Evolutionary conservation across 1,140 invertebrate genomes (phyloP).

Genomic region (Drosophila pandora): DNA sequence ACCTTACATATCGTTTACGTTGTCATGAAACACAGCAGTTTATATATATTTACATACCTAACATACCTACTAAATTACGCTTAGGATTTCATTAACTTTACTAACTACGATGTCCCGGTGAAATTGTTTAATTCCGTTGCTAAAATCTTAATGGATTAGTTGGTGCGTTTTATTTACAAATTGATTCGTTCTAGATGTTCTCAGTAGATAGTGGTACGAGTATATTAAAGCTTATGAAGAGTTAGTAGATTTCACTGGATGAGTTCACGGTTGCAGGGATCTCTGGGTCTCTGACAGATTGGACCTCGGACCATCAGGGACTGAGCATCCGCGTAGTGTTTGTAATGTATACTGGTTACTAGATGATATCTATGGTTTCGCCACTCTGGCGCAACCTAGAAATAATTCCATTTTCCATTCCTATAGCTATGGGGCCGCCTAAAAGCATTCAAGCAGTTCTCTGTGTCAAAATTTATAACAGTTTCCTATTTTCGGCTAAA

Average conservation of each 20-base stretch:
- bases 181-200: slow-evolving; percentile 64
- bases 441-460: slow-evolving; percentile 11
- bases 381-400: neutral
- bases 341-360: slow-evolving; percentile 1
- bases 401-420: slow-evolving; percentile 1
- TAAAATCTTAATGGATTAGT: slow-evolving; percentile 80
- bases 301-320: slow-evolving; percentile 4
- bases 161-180: slow-evolving; percentile 80
- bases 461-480: slow-evolving; percentile 1
- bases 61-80: slow-evolving; percentile 42
- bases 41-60: slow-evolving; percentile 63
- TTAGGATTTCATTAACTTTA: slow-evolving; percentile 68
- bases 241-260: slow-evolving; percentile 74
- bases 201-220: slow-evolving; percentile 10
- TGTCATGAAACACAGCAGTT: slow-evolving; percentile 83
- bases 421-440: slow-evolving; percentile 5
- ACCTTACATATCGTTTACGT: slow-evolving; percentile 69
- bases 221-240: slow-evolving; percentile 77
- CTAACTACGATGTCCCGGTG: slow-evolving; percentile 63
- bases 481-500: slow-evolving; percentile 4
- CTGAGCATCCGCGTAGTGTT: neutral
- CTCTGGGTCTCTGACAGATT: slow-evolving; percentile 19
- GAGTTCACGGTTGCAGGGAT: slow-evolving; percentile 24
- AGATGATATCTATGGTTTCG: neutral
- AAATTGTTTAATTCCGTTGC: slow-evolving; percentile 45